Evolutionary conservation across 2,113 vertebrate species (phyloP).

Genomic region (Ahaetulla prasina): DNA sequence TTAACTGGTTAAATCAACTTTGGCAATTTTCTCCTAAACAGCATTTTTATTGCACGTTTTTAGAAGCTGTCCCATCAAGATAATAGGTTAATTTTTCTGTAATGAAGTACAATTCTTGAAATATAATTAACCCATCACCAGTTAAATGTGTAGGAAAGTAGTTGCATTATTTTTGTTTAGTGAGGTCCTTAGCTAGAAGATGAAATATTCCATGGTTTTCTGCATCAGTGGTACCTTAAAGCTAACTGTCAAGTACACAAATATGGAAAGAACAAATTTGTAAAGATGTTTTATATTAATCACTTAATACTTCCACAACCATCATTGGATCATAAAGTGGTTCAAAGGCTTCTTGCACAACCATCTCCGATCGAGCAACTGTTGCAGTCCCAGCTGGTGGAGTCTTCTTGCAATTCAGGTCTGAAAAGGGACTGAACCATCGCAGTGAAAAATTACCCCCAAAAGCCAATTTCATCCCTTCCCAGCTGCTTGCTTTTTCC

Average conservation of each 20-base stretch:
- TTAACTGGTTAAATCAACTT: not conserved
- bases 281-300: conserved; percentile 24
- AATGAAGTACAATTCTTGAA: not conserved
- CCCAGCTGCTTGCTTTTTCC: conserved; percentile 75
- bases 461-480: conserved; percentile 76
- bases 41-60: not conserved
- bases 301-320: conserved; percentile 32
- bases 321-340: conserved; percentile 48
- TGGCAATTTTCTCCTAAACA: not conserved
- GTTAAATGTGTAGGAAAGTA: not conserved
- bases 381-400: not conserved
- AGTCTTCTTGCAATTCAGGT: conserved; percentile 60
- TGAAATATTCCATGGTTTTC: conserved; percentile 3
- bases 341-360: conserved; percentile 56
- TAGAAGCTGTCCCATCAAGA: not conserved
- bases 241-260: conserved; percentile 8
- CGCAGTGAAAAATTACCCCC: conserved; percentile 78
- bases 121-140: not conserved
- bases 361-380: conserved; percentile 60
- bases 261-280: not conserved
- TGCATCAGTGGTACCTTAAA: conserved; percentile 4
- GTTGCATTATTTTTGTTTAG: conserved; percentile 31
- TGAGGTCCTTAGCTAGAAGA: not conserved
- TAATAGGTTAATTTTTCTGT: not conserved
- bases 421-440: conserved; percentile 87